Conservation (phyloP, 2,113 vertebrate species). For the Coptodon bakossiorum region DNA sequence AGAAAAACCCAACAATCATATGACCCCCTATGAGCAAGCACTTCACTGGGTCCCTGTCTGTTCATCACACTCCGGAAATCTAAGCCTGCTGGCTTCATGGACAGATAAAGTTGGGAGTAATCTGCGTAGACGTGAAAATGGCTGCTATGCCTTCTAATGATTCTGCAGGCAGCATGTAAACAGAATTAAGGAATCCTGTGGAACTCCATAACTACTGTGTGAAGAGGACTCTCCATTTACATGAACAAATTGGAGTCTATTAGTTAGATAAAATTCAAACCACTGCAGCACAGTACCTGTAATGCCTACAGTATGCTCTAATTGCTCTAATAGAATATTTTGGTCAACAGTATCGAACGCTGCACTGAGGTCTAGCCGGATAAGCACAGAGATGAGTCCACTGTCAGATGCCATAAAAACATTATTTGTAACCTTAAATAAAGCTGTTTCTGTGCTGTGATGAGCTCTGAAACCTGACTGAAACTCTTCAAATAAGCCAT, state of each 20-base stretch:
- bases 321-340: neutral
- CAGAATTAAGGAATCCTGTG: neutral
- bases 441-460: neutral
- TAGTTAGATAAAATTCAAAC: neutral
- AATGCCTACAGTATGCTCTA: neutral
- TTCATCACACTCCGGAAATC: neutral
- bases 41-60: neutral
- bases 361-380: neutral
- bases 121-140: neutral
- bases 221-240: neutral
- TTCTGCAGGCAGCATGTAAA: neutral
- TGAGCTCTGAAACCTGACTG: neutral
- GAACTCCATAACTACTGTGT: neutral
- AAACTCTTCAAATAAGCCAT: neutral
- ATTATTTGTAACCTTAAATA: neutral
- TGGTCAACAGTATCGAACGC: neutral
- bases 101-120: neutral
- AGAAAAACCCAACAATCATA: no score
- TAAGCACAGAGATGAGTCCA: neutral
- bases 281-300: neutral
- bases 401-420: neutral
- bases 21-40: no score
- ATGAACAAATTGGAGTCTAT: neutral
- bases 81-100: neutral
- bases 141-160: neutral